Conservation (phyloP, 2,113 vertebrate species). For the Dryoscopus gambensis region DNA sequence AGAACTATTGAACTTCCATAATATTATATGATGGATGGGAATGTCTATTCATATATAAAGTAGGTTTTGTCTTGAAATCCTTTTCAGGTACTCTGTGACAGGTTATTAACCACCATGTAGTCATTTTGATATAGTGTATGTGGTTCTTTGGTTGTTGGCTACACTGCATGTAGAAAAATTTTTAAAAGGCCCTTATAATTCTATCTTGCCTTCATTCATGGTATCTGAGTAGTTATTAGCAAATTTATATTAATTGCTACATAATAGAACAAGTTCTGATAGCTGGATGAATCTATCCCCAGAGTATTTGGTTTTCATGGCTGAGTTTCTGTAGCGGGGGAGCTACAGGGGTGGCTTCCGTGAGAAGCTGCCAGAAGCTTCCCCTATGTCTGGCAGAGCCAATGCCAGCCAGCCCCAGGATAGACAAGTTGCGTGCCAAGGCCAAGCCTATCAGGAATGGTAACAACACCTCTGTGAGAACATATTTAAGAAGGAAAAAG, state of each 20-base stretch:
- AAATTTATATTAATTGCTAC: neutral
- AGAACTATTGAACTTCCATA: neutral
- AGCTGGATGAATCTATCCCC: neutral
- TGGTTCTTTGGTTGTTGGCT: neutral
- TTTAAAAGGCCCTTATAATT: neutral
- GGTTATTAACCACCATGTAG: neutral
- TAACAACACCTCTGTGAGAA: neutral
- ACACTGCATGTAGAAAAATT: neutral
- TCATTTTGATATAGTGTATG: neutral
- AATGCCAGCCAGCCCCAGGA: neutral
- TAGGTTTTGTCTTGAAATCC: neutral
- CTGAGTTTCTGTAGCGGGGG: neutral
- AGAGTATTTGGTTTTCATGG: neutral
- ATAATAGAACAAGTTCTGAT: neutral
- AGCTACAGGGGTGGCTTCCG: neutral
- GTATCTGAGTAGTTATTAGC: neutral
- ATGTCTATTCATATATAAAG: neutral
- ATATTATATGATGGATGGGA: neutral
- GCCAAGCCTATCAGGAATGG: neutral
- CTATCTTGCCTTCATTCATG: neutral
- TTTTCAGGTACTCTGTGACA: neutral
- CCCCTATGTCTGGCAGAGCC: neutral
- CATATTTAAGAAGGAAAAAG: neutral
- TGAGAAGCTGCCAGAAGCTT: neutral
- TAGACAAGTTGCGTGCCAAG: rapidly evolving